Percentiles rank a stretch among this genome's conserved stretches.
phyloP scores from a whole-genome alignment of 2,888 invertebrate genomes.

The Ophion slaviceki region DNA sequence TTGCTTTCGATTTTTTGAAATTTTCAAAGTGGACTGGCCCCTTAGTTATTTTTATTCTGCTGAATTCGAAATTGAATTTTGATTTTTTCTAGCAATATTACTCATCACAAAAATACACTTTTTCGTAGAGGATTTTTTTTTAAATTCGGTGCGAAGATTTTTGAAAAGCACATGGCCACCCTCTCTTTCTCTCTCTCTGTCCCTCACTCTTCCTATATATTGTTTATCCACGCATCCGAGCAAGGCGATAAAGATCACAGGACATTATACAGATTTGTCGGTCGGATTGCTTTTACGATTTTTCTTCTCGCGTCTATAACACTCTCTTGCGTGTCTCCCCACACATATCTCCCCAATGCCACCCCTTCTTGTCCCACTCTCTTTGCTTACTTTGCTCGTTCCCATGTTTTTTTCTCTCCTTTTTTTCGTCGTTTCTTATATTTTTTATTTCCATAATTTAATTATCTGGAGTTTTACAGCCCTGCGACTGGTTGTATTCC shows the following conservation, averaged over 20 bases:
- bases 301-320: slow-evolving; percentile 76
- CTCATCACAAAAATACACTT: too few species aligned
- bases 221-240: slow-evolving; percentile 61
- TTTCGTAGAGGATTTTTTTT: neutral
- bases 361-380: slow-evolving; percentile 10
- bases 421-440: slow-evolving; percentile 70
- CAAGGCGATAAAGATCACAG: slow-evolving; percentile 81
- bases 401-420: slow-evolving; percentile 46
- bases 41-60: too few species aligned
- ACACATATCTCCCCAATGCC: slow-evolving; percentile 32
- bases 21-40: too few species aligned
- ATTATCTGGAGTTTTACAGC: slow-evolving; percentile 78
- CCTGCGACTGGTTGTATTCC: slow-evolving; percentile 70
- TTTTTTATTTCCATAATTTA: slow-evolving; percentile 81
- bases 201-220: slow-evolving; percentile 28
- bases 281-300: slow-evolving; percentile 82
- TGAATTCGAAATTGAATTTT: too few species aligned
- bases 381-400: slow-evolving; percentile 10
- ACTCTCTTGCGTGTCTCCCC: slow-evolving; percentile 40
- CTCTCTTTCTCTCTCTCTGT: neutral
- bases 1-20: too few species aligned
- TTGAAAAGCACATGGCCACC: neutral
- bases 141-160: neutral
- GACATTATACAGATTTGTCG: slow-evolving; percentile 83
- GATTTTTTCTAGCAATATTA: too few species aligned